Conservation (phyloP, 2,113 vertebrate genomes). For the Catharus minimus region DNA sequence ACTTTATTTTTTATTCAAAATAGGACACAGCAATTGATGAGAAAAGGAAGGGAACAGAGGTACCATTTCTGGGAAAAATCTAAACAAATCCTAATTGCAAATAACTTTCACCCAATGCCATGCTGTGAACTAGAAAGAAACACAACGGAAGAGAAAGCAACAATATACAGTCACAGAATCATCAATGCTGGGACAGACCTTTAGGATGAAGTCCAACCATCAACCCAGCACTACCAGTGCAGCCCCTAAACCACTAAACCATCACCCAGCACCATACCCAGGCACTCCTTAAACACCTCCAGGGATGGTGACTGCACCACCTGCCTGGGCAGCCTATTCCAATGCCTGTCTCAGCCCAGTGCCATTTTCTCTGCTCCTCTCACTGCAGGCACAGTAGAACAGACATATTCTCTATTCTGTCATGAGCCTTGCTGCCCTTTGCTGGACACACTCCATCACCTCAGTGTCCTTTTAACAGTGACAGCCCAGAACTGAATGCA, state of each 20-base stretch:
- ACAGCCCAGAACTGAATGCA: background rate
- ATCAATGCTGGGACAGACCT: background rate
- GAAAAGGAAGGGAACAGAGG: background rate
- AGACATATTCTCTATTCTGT: background rate
- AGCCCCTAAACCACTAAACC: background rate
- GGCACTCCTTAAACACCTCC: background rate
- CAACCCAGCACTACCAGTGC: background rate
- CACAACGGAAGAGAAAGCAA: background rate
- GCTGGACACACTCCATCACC: rapidly evolving
- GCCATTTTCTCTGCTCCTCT: background rate
- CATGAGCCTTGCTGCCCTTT: background rate
- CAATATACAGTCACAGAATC: background rate
- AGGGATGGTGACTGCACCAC: background rate
- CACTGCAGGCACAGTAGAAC: background rate
- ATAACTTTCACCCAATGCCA: background rate
- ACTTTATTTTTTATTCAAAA: background rate
- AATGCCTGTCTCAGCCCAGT: background rate
- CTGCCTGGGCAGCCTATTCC: background rate
- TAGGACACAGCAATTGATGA: background rate
- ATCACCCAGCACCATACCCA: background rate
- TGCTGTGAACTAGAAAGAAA: background rate
- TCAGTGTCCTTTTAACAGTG: background rate
- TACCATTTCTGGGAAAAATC: background rate
- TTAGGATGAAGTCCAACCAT: background rate
- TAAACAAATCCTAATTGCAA: background rate